Conservation (phyloP, 2,888 invertebrate genomes). For the Drepanosiphum platanoidis region DNA sequence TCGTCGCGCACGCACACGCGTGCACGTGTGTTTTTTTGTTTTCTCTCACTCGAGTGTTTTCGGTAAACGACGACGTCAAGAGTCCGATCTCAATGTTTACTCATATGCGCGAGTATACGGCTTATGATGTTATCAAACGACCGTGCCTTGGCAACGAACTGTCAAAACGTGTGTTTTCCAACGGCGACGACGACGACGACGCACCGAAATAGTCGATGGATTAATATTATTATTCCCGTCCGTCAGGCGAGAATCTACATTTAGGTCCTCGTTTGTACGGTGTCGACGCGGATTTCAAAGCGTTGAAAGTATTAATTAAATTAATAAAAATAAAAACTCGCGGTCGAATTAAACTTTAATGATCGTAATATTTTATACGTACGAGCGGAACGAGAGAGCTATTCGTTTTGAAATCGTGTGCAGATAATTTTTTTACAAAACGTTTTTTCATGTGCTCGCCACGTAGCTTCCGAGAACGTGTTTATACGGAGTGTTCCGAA, state of each 20-base stretch:
- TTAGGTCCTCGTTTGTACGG: background rate
- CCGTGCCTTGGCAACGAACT: slow-evolving; percentile 26
- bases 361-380: too few species aligned
- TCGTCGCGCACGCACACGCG: background rate
- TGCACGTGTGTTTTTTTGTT: background rate
- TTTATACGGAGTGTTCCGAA: too few species aligned
- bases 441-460: too few species aligned
- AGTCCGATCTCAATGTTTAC: slow-evolving; percentile 13
- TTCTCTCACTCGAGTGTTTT: background rate
- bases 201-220: slow-evolving; percentile 8
- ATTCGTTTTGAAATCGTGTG: too few species aligned
- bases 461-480: too few species aligned
- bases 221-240: slow-evolving; percentile 1
- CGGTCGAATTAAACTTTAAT: too few species aligned
- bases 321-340: too few species aligned
- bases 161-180: slow-evolving; percentile 17
- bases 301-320: too few species aligned
- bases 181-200: background rate
- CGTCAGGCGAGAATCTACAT: background rate
- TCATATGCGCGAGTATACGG: slow-evolving; percentile 5
- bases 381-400: too few species aligned
- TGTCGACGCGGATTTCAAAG: too few species aligned
- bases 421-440: too few species aligned
- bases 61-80: background rate
- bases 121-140: slow-evolving; percentile 28